Percentiles rank a stretch among this genome's conserved stretches.
These are phyloP conservation scores for Epirrita christyi DNA, from an alignment of 2,888 invertebrate species.

Conservation along the genomic window DNA sequence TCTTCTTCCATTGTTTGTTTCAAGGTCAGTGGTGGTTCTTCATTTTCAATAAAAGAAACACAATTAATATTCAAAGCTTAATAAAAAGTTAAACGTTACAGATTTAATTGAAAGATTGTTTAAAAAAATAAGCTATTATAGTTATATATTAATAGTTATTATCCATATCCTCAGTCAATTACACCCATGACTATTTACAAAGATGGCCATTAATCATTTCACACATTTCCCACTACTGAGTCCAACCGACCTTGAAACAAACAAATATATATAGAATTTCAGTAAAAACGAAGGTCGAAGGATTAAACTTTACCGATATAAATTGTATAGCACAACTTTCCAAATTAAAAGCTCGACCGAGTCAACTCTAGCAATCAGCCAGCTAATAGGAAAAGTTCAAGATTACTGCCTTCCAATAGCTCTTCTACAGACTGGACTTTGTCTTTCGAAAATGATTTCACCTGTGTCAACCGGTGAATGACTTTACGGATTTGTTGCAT, in stretches of 20 bases:
- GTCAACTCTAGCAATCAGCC: slow-evolving; percentile 53
- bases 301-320: slow-evolving; percentile 44
- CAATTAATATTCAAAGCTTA: background rate
- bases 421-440: slow-evolving; percentile 38
- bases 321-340: slow-evolving; percentile 57
- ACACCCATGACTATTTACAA: background rate
- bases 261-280: slow-evolving; percentile 7
- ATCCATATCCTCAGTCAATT: background rate
- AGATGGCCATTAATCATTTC: background rate
- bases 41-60: too few species aligned
- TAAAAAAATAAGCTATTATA: too few species aligned
- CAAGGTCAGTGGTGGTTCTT: too few species aligned
- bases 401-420: slow-evolving; percentile 57
- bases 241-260: slow-evolving; percentile 8
- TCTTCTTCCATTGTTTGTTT: too few species aligned
- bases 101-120: too few species aligned
- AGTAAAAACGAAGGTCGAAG: slow-evolving; percentile 40
- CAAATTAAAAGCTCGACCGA: slow-evolving; percentile 54
- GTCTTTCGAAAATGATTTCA: slow-evolving; percentile 26
- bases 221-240: slow-evolving; percentile 6
- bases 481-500: background rate
- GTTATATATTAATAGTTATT: too few species aligned
- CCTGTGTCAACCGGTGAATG: slow-evolving; percentile 6
- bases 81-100: too few species aligned
- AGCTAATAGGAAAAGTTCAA: slow-evolving; percentile 60